Evolutionary conservation across 2,888 invertebrate genomes (phyloP), one percentile per base, ranked within the genome.

Genomic region (Microchrysa polita): DNA sequence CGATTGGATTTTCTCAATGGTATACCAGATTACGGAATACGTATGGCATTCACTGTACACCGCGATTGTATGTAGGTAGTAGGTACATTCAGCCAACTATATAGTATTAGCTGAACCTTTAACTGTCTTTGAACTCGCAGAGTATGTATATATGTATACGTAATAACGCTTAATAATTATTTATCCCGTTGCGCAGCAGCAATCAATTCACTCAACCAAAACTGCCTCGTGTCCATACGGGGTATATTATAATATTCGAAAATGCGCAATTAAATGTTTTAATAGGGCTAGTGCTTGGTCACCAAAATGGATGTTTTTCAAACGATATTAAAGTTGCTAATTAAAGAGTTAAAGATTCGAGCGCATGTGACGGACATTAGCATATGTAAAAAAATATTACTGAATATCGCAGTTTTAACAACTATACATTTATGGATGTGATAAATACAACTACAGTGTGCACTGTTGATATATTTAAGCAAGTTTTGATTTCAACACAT

Each of bases 311-410:
- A 48, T n/a, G 48, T n/a, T 48, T 48, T 48, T 34, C 48, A 48
- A 48, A 48, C 10, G 48, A 48, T 48, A n/a, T n/a, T n/a, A n/a
- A n/a, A 12, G 16, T n/a, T n/a, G 48, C 48, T 48, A 48, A 48
- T 48, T 48, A 48, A 48, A 48, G 4, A 48, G 48, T 48, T 48
- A 48, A 48, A 48, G 48, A 48, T 48, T 48, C 48, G 48, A 10
- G 5, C 55, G 20, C 55, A 20, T 18, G 55, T 57, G 18, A 18
- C 55, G 18, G 22, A 16, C 18, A 18, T 18, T 57, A 16, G 22
- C 55, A 57, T 57, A 22, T 5, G 18, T 20, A 57, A 2, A 48
- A 10, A 48, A 48, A 48, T 48, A 12, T 42, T 48, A 10, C 48
- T n/a, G 7, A 42, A 42, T n/a, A 4, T 12, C 12, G 16, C 10